These are phyloP conservation scores for Corydoras maculifer DNA, from an alignment of 2,113 vertebrate genomes.

Conservation along the genomic window DNA sequence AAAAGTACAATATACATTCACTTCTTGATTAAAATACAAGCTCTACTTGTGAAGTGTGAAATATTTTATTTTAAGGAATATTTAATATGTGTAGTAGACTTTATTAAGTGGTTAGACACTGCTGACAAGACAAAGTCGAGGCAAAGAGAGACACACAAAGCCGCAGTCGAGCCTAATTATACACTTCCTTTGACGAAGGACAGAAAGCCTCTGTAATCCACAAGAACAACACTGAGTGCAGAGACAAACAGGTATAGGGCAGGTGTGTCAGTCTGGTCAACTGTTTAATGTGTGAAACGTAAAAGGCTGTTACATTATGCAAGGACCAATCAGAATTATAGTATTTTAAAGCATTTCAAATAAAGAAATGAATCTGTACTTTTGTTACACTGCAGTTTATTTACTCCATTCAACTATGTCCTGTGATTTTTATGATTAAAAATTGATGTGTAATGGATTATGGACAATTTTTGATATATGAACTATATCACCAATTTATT, in stretches of 20 bases:
- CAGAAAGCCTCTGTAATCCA: constrained; percentile 18
- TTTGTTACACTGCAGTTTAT: too few species aligned
- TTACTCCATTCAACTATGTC: too few species aligned
- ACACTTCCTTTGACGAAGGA: constrained; percentile 4
- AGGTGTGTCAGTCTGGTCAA: not conserved
- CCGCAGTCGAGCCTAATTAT: constrained; percentile 19
- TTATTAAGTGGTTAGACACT: constrained; percentile 2
- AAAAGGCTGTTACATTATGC: not conserved
- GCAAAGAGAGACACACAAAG: constrained; percentile 4
- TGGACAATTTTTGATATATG: too few species aligned
- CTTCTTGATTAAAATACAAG: too few species aligned
- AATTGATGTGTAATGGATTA: too few species aligned
- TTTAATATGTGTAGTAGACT: not conserved
- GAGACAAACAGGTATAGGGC: not conserved
- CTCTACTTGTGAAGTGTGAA: too few species aligned
- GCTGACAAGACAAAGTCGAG: not conserved
- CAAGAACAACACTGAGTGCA: not conserved
- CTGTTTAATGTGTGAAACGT: not conserved
- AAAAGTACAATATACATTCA: too few species aligned
- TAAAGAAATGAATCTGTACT: too few species aligned
- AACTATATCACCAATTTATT: too few species aligned
- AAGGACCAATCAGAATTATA: not conserved
- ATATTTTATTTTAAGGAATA: too few species aligned
- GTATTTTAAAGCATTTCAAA: not conserved
- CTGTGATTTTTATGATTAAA: too few species aligned